Percentiles rank a stretch among this genome's conserved stretches.
Evolutionary conservation across 2,113 vertebrate genomes (phyloP).

Genomic region (Cyphomyrus plagiostoma): DNA sequence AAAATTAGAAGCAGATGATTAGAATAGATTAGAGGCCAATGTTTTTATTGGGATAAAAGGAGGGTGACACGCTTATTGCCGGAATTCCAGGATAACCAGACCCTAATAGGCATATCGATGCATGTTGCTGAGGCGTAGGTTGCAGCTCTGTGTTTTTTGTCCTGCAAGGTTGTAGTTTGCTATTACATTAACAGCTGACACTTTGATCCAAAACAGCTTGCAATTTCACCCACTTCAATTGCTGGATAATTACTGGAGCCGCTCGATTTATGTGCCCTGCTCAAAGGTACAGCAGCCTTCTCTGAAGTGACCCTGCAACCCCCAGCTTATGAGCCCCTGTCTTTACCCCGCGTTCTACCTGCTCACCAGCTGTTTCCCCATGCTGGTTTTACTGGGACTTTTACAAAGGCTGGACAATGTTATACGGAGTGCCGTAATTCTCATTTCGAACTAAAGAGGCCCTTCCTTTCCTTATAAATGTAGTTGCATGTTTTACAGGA

Average conservation of each 20-base stretch:
- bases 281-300: background rate
- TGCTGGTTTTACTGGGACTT: background rate
- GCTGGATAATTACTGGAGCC: constrained; percentile 1
- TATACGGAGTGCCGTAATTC: background rate
- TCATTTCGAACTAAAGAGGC: background rate
- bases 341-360: background rate
- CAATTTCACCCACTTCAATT: background rate
- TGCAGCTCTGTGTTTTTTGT: background rate
- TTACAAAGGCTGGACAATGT: background rate
- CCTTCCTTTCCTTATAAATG: background rate
- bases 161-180: background rate
- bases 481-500: background rate
- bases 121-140: background rate
- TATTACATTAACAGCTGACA: constrained; percentile 2
- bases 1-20: constrained; percentile 1
- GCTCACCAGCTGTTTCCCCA: background rate
- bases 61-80: background rate
- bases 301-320: background rate
- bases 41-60: background rate
- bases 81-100: background rate
- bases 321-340: background rate
- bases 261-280: background rate
- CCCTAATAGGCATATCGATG: background rate
- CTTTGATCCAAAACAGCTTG: constrained; percentile 3
- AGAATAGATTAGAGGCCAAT: constrained; percentile 3